Evolutionary conservation across 2,113 vertebrate genomes (phyloP).

Genomic region (Cebus imitator): DNA sequence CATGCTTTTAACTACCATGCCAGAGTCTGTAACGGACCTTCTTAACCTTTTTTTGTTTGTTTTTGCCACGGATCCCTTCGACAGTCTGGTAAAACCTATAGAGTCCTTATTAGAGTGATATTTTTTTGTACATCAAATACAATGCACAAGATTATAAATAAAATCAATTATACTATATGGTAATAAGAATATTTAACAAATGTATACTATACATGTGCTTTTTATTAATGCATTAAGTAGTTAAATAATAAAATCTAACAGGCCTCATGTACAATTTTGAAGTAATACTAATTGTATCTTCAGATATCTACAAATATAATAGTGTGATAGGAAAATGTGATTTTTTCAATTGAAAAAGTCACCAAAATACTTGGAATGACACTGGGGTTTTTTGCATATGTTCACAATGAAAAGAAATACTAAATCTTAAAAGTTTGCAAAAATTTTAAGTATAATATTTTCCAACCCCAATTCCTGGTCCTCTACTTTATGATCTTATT

Average conservation of each 20-base stretch:
- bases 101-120: neutral
- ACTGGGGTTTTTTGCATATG: neutral
- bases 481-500: slow-evolving; percentile 10
- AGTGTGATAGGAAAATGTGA: neutral
- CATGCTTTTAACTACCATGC: neutral
- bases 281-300: neutral
- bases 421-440: slow-evolving; percentile 30
- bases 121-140: neutral
- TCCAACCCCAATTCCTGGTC: neutral
- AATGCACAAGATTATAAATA: neutral
- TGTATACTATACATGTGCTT: neutral
- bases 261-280: neutral
- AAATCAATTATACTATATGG: slow-evolving; percentile 3
- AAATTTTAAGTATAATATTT: slow-evolving; percentile 20
- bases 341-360: slow-evolving; percentile 41
- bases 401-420: slow-evolving; percentile 14
- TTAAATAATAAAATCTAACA: neutral
- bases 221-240: neutral
- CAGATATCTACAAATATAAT: neutral
- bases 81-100: neutral
- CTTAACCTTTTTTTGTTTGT: neutral
- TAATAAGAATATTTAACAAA: neutral
- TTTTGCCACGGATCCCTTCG: neutral
- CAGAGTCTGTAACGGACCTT: neutral
- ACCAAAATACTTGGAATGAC: neutral